Base-by-base conservation (phyloP, 2,797 vertebrate species). In the Mus caroli region DNA sequence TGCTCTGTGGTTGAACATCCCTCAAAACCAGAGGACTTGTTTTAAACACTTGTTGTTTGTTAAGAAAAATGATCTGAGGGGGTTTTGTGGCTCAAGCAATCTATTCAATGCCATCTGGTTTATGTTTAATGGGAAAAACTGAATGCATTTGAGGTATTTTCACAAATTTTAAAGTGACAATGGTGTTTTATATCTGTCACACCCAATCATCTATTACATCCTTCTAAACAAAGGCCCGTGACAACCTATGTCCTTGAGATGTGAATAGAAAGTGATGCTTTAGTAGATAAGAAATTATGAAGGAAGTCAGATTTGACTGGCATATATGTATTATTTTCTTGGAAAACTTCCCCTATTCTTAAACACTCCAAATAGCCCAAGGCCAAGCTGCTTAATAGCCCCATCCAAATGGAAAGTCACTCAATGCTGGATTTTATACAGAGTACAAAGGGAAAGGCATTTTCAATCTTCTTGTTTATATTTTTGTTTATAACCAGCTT, bases 41-140 rank as follows among this genome's bases (percentile, higher is more conserved):
- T 80, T 97, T 85, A 62, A 94, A 77, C 15, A 67, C 94, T 80
- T 71, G 90, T 40, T 76, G 82, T 85, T 94, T 94, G 1, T 80
- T 40, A 54, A 26, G 28, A 85, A 85, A 46, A 34, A 89, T 67
- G 75, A 77, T 58, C 8, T 79, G 22, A 56, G 50, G 12, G 26
- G 71, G 20, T 54, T 94, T 92, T 76, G 80, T 64, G 82, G 28
- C 6, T 88, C 17, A 15, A 76, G 26, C 52, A 24, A 40, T 93
- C 10, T 71, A 79, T 3, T 22, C 52, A 82, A 5, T 56, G 37
- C 52, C 58, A 43, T 88, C 8, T 87, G 22, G 22, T 58, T 60
- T 95, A 84, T 43, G 1, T 79, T 93, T 69, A 96, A 90, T 28
- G 79, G 75, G 14, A 76, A 28, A 90, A 84, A 86, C 80, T 19